A percentile compares a stretch with the other conserved stretches of the same genome.
Evolutionary conservation across 2,113 vertebrate genomes (phyloP).

Genomic region (Onychorhynchus coronatus): DNA sequence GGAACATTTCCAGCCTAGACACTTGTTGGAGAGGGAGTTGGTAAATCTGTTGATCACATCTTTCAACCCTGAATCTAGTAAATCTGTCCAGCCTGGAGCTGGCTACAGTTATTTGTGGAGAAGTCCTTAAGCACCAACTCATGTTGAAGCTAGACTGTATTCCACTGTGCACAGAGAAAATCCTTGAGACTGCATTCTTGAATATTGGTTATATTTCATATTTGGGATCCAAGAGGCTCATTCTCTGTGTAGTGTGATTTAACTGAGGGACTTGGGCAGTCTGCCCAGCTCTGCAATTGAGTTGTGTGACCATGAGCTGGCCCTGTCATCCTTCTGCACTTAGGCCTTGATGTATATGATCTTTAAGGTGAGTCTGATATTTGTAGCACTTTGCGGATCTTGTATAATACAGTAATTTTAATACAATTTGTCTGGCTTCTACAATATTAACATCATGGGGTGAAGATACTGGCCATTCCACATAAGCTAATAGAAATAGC

Average conservation of each 20-base stretch:
- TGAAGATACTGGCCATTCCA: background rate
- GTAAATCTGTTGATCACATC: background rate
- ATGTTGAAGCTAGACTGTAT: background rate
- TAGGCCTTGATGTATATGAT: background rate
- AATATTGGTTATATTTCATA: background rate
- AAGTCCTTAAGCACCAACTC: background rate
- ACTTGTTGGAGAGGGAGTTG: background rate
- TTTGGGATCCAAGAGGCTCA: background rate
- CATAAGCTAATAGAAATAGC: background rate
- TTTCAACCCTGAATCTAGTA: background rate
- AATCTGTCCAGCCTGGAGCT: conserved; percentile 10
- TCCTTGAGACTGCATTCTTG: background rate
- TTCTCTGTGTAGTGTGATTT: background rate
- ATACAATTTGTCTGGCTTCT: background rate
- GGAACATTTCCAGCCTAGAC: background rate
- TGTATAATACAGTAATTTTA: background rate
- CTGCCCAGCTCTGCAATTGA: background rate
- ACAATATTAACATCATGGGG: background rate
- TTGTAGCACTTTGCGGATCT: background rate
- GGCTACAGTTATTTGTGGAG: background rate
- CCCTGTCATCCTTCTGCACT: background rate
- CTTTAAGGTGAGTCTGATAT: background rate
- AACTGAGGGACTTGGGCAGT: background rate
- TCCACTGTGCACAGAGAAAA: background rate
- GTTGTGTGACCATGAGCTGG: background rate